Evolutionary conservation across 2,113 vertebrate genomes (phyloP).

Genomic region (Regulus satrapa): DNA sequence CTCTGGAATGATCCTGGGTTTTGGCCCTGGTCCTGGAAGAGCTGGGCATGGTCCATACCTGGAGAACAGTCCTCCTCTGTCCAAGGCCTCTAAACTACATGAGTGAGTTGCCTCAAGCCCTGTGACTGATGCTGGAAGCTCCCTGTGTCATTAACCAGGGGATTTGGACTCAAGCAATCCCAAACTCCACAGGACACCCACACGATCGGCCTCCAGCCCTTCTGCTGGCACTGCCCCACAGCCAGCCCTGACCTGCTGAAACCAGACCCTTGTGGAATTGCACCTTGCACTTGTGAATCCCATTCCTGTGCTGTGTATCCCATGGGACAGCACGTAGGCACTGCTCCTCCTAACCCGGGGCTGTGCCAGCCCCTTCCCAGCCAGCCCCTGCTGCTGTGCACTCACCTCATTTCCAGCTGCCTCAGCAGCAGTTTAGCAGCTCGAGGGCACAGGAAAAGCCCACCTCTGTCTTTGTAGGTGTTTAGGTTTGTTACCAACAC

Average conservation of each 20-base stretch:
- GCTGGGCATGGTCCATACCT: background rate
- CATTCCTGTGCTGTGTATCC: background rate
- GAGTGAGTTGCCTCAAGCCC: background rate
- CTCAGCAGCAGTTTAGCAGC: background rate
- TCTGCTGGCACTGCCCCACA: background rate
- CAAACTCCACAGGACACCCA: background rate
- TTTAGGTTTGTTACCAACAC: background rate
- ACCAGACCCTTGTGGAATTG: background rate
- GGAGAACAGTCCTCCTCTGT: background rate
- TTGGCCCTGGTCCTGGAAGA: background rate
- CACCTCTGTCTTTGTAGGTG: background rate
- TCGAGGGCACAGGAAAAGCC: background rate
- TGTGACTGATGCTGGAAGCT: background rate
- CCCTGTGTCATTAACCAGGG: too few relatives aligned
- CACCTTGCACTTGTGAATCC: background rate
- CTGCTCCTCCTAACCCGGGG: fast-evolving
- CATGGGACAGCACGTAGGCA: background rate
- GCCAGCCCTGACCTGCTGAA: background rate
- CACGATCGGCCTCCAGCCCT: fast-evolving
- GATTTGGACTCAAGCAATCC: background rate
- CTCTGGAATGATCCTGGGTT: background rate
- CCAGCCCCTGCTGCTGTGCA: background rate
- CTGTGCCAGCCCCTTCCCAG: background rate
- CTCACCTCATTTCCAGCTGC: background rate
- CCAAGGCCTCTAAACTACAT: background rate